Base-by-base conservation (phyloP, 1,140 invertebrate genomes). In the Asobara japonica region DNA sequence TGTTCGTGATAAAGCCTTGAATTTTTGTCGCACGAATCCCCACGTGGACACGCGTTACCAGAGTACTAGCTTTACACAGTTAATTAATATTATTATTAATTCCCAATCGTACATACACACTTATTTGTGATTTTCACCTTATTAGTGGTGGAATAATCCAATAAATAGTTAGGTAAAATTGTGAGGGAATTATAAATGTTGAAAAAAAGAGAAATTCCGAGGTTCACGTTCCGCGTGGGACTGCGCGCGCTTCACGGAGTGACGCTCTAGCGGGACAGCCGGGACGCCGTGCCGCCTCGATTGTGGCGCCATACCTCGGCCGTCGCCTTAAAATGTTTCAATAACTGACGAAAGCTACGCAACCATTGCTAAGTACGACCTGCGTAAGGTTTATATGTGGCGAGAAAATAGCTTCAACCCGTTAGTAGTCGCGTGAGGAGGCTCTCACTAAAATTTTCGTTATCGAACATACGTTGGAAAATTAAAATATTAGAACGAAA, bases 221-320 rank as follows among this genome's bases (percentile, higher is more conserved):
- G 64, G 72, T 69, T 36, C 74, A 69, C 65, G 74, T 71, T 71
- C 74, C 71, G 74, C 74, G 74, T 76, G 74, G 71, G 74, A 74
- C 74, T 76, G 74, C 74, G 74, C 74, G 74, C 74, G 74, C 71
- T 70, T 74, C 71, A 61, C 56, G 36, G 64, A 36, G 41, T 60
- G 74, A 75, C 74, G 74, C 74, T 69, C 48, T 45, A 66, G 70
- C 60, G 65, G 45, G 68, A 64, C 69, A 16, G 56, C 74, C 66
- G 66, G 61, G 68, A 68, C 69, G 62, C 68, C 68, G 33, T 38
- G 36, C 38, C 18, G 64, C 20, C 29, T 10, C 64, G 20, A 56
- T n/a, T 33, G 51, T 41, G 11, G 51, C 69, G 64, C 60, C 38
- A 27, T 41, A 11, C 22, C 6, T 25, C 48, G 36, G 31, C 48